Percentiles rank a stretch among this genome's conserved stretches.
Evolutionary conservation across 1,140 invertebrate species (phyloP).

Genomic region (Camponotus vicinus): DNA sequence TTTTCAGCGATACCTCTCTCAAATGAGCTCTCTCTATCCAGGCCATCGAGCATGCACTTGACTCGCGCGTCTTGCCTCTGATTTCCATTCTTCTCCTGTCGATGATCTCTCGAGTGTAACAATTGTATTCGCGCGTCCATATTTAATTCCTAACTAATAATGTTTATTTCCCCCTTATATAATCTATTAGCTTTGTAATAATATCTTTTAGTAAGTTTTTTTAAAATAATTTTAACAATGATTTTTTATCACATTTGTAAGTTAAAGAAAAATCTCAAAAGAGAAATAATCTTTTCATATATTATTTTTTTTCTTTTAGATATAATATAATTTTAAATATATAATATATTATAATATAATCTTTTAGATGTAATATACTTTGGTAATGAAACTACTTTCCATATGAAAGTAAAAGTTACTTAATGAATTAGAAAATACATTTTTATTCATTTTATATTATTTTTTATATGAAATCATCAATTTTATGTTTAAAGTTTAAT

Average conservation of each 20-base stretch:
- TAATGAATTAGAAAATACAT: constrained; percentile 21
- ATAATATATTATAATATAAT: neutral
- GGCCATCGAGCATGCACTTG: constrained; percentile 40
- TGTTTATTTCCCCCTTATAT: neutral
- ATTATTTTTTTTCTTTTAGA: neutral
- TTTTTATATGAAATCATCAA: neutral
- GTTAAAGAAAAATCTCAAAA: neutral
- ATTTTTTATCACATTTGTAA: neutral
- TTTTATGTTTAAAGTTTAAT: constrained; percentile 5
- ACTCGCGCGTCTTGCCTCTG: constrained; percentile 19
- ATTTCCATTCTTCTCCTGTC: constrained; percentile 1
- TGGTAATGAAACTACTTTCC: neutral
- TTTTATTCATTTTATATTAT: neutral
- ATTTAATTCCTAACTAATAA: neutral
- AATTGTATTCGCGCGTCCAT: neutral
- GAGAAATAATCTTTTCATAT: neutral
- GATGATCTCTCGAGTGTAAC: constrained; percentile 1
- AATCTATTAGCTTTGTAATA: neutral
- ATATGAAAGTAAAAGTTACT: neutral
- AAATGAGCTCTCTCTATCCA: constrained; percentile 31
- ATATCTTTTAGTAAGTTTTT: neutral
- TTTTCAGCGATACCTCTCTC: constrained; percentile 25
- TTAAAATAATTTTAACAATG: neutral
- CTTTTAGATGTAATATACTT: neutral
- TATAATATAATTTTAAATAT: neutral